A percentile compares a stretch with the other conserved stretches of the same genome.
Conservation (phyloP, 2,113 vertebrate genomes). For the Gopherus evgoodei region DNA sequence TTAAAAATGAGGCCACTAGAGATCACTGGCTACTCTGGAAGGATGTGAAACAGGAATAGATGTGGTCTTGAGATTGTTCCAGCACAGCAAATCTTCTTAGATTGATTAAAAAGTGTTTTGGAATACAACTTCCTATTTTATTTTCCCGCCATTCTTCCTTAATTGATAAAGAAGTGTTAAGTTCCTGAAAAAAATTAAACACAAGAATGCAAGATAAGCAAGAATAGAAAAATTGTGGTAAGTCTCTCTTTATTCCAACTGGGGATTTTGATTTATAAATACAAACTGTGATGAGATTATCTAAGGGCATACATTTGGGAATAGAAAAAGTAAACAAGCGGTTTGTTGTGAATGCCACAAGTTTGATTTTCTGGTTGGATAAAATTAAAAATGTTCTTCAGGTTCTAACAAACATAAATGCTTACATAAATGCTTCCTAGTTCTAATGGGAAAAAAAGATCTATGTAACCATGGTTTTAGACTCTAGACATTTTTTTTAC, state of each 20-base stretch:
- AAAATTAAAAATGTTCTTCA: constrained; percentile 1
- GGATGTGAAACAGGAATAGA: neutral
- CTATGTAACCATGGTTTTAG: neutral
- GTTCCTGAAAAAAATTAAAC: neutral
- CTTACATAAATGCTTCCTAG: neutral
- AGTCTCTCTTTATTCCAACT: neutral
- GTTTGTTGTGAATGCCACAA: neutral
- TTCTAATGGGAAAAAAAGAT: neutral
- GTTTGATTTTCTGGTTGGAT: neutral
- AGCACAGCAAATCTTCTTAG: neutral
- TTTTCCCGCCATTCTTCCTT: neutral
- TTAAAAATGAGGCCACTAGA: neutral
- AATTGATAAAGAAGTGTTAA: neutral
- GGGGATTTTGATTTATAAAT: neutral
- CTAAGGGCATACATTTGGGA: neutral
- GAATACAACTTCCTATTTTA: neutral
- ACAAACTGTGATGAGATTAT: neutral
- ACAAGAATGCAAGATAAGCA: neutral
- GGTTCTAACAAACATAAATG: neutral
- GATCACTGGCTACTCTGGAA: neutral
- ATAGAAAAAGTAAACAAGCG: neutral
- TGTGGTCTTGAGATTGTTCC: neutral
- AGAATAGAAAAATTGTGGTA: neutral
- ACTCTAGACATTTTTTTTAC: neutral
- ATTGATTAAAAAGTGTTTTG: neutral